phyloP scores from a whole-genome alignment of 2,888 invertebrate genomes.

The Tubulanus polymorphus region DNA sequence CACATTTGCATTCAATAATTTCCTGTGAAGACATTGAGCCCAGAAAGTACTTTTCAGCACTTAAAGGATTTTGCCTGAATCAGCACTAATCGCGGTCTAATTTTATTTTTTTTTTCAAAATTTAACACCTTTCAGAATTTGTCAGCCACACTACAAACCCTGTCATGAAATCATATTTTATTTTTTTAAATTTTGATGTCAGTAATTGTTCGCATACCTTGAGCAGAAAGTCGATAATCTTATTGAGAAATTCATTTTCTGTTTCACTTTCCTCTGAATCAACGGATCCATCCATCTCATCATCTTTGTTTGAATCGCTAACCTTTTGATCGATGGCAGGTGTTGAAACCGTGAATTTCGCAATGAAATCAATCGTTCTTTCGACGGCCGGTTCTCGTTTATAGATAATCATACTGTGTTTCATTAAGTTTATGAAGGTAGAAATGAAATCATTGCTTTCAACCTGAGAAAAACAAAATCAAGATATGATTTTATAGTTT shows the following conservation, averaged over 20 bases:
- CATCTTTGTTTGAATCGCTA: slow-evolving; percentile 8
- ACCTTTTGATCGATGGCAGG: slow-evolving; percentile 50
- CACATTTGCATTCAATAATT: no score
- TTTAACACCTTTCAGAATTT: no score
- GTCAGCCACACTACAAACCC: no score
- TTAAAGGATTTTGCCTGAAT: no score
- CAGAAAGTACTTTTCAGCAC: no score
- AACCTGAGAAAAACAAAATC: slow-evolving; percentile 51
- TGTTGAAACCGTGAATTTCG: slow-evolving; percentile 68
- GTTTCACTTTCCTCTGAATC: slow-evolving; percentile 27
- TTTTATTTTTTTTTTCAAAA: no score
- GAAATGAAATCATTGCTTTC: slow-evolving; percentile 62
- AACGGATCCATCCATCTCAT: no score
- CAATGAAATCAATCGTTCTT: slow-evolving; percentile 67
- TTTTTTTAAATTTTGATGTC: no score
- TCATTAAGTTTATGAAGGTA: slow-evolving; percentile 64
- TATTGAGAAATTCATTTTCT: slow-evolving; percentile 58
- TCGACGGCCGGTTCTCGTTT: slow-evolving; percentile 69
- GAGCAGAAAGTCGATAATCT: slow-evolving; percentile 64
- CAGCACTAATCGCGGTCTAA: no score
- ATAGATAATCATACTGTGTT: slow-evolving; percentile 64
- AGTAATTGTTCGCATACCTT: slow-evolving; percentile 55
- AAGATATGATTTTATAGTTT: neutral
- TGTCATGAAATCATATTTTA: no score
- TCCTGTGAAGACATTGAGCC: no score